These are phyloP conservation scores for Lasioglossum marginatum DNA, from an alignment of 2,888 invertebrate species.

Conservation along the genomic window DNA sequence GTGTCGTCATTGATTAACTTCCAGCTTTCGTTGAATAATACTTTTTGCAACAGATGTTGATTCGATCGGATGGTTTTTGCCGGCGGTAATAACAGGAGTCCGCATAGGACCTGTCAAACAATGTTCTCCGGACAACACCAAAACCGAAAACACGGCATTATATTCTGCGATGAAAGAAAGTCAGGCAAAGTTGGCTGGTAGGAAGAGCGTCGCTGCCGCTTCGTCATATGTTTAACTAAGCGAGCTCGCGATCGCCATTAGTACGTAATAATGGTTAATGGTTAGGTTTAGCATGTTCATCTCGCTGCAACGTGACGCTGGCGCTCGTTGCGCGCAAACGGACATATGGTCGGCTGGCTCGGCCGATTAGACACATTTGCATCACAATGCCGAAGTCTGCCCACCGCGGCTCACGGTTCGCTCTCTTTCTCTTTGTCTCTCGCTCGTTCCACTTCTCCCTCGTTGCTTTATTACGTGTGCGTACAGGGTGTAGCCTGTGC, in stretches of 20 bases:
- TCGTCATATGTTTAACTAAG: slow-evolving; percentile 76
- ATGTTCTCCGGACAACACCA: background rate
- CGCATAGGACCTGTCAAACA: background rate
- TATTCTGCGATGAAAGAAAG: slow-evolving; percentile 18
- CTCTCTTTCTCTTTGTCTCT: slow-evolving; percentile 54
- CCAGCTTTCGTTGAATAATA: background rate
- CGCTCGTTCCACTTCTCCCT: slow-evolving; percentile 47
- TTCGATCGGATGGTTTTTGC: background rate
- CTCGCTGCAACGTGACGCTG: slow-evolving; percentile 64
- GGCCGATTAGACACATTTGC: slow-evolving; percentile 84
- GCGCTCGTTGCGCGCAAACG: slow-evolving; percentile 73
- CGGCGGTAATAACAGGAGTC: background rate
- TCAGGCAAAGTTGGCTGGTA: slow-evolving; percentile 5
- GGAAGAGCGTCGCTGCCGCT: slow-evolving; percentile 35
- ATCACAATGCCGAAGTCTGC: slow-evolving; percentile 82
- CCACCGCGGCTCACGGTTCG: slow-evolving; percentile 71
- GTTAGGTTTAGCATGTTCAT: slow-evolving; percentile 74
- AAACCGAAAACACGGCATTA: slow-evolving; percentile 12
- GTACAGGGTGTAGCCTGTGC: slow-evolving; percentile 77
- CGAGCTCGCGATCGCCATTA: slow-evolving; percentile 78
- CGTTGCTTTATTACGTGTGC: slow-evolving; percentile 77
- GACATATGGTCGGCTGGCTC: slow-evolving; percentile 83
- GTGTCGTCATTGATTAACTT: background rate
- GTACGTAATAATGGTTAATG: slow-evolving; percentile 79
- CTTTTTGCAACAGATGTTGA: background rate